phyloP scores from a whole-genome alignment of 2,888 invertebrate genomes.

The Cryptus viduatorius region DNA sequence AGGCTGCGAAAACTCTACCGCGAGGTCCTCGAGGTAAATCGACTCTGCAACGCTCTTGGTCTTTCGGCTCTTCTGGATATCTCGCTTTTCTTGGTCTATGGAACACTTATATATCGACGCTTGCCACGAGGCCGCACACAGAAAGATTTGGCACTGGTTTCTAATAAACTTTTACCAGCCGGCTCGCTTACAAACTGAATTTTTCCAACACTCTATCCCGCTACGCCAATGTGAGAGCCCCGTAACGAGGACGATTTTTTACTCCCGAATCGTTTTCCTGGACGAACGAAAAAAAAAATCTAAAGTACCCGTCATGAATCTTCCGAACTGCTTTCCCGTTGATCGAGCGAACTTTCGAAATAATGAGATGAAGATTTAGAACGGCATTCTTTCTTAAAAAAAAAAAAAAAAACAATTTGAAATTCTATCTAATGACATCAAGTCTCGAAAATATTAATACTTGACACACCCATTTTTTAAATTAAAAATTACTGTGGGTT shows the following conservation, averaged over 20 bases:
- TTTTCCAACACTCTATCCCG: background rate
- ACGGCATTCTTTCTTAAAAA: no score
- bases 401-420: background rate
- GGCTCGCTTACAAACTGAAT: conserved; percentile 33
- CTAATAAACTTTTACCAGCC: conserved; percentile 58
- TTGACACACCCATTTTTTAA: no score
- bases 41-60: conserved; percentile 43
- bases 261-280: conserved; percentile 7
- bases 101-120: conserved; percentile 20
- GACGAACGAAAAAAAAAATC: background rate
- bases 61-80: conserved; percentile 21
- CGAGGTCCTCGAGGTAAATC: conserved; percentile 55
- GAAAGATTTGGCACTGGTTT: conserved; percentile 56
- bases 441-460: no score
- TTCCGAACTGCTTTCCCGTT: background rate
- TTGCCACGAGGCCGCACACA: conserved; percentile 37
- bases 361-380: background rate
- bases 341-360: background rate
- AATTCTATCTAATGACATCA: background rate
- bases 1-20: conserved; percentile 47
- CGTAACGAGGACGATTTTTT: conserved; percentile 20
- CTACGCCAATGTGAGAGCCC: background rate
- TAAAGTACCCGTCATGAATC: background rate
- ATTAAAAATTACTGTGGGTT: no score
- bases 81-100: background rate